Evolutionary conservation across 1,140 invertebrate genomes (phyloP), one percentile per base, ranked within the genome.

Genomic region (Plectrocnemia conspersa): DNA sequence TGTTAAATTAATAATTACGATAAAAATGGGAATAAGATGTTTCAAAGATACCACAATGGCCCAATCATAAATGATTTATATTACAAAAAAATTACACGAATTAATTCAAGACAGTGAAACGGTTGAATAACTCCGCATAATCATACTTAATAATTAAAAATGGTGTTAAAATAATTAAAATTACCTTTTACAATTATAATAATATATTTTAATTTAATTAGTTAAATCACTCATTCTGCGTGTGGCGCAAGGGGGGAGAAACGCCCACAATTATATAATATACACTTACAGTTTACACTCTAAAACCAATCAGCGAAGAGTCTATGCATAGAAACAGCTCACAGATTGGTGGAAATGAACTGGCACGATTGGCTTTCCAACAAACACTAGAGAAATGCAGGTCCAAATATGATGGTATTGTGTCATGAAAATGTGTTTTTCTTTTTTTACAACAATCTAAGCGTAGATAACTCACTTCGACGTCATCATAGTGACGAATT

Each of bases 401-500:
- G 73, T 74, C 72, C 73, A 70, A 75, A 73, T 73, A 56, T 71
- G 73, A 74, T 76, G 72, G 69, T 74, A 73, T 71, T 76, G 72
- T 74, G 72, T 74, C 72, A 74, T 76, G 73, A 76, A 72, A 74
- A 74, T 74, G 73, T 69, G 72, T 75, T 74, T 73, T 72, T 73
- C 47, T 58, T 56, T 53, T 29, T 74, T 68, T 75, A 75, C 73
- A 63, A 74, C 74, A 72, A 62, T 54, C 65, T 64, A 56, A 46
- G 45, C 49, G 58, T 49, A 52, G 58, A 41, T 66, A 65, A 69
- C 81, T 84, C 90, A 95, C 89, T 95, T 95, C 83, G 91, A 94
- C 83, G 91, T 95, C 91, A 95, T 95, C 91, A 95, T 95, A 80
- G 91, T 95, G 79, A 95, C 91, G 81, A 95, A 95, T 85, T 95